Percentiles rank a stretch among this genome's conserved stretches.
phyloP scores from a whole-genome alignment of 2,113 vertebrate genomes.

The Epinephelus moara region DNA sequence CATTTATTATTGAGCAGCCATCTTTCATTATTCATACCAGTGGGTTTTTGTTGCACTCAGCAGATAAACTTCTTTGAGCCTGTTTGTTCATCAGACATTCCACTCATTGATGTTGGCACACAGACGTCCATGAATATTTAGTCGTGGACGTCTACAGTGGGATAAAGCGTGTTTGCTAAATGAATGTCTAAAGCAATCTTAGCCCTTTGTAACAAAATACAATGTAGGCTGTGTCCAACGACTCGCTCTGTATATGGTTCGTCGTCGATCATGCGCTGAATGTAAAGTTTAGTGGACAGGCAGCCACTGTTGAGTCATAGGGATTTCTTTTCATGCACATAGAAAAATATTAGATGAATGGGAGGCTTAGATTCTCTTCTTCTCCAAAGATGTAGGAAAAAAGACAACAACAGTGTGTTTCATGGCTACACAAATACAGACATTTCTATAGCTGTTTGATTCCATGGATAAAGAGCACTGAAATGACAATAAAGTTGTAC shows the following conservation, averaged over 20 bases:
- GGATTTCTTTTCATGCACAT: slow-evolving; percentile 32
- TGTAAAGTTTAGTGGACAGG: slow-evolving; percentile 19
- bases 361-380: not conserved
- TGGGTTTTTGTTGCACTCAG: slow-evolving; percentile 70
- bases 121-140: slow-evolving; percentile 69
- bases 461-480: not conserved
- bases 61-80: slow-evolving; percentile 74
- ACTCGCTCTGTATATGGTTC: slow-evolving; percentile 32
- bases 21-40: slow-evolving; percentile 80
- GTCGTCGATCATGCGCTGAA: slow-evolving; percentile 35
- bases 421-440: slow-evolving; percentile 6
- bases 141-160: slow-evolving; percentile 25
- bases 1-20: slow-evolving; percentile 79
- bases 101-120: slow-evolving; percentile 64
- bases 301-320: slow-evolving; percentile 26
- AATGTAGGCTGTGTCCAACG: slow-evolving; percentile 50
- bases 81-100: slow-evolving; percentile 76
- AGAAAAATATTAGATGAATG: slow-evolving; percentile 25
- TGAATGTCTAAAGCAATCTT: slow-evolving; percentile 53
- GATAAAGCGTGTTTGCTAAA: slow-evolving; percentile 64
- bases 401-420: not conserved
- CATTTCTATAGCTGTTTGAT: slow-evolving; percentile 6
- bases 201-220: slow-evolving; percentile 50
- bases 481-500: not conserved
- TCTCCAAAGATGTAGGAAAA: not conserved